Base-by-base conservation (phyloP, 2,888 invertebrate species). In the Acronicta leporina region DNA sequence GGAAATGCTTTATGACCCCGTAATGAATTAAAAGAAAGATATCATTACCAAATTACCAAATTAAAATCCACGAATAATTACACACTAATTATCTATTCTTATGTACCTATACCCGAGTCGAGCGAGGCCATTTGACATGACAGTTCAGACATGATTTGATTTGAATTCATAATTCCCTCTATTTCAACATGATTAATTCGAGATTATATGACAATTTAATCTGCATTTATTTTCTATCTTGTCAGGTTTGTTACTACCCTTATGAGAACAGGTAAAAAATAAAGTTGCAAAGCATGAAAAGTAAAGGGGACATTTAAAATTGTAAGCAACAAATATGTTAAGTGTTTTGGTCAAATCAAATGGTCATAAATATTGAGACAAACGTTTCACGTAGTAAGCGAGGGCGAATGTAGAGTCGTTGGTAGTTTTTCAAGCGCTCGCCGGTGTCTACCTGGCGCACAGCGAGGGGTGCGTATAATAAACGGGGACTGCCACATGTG, bases 401-500 rank as follows among this genome's bases (percentile, higher is more conserved):
- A 48, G 45, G 33, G 53, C 43, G 42, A 59, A 61, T 44, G 68
- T 47, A 62, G 57, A 63, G 60, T 51, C 68, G 67, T 55, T 50
- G 61, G 41, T 69, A 71, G 78, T 81, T 83, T 84, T 75, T 79
- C 58, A 65, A 75, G 45, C 51, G 51, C 59, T 67, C 69, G 57
- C 60, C 65, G 64, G 69, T 54, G 77, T 78, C 80, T 88, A 87
- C 87, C 87, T 88, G 88, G 81, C 79, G 50, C 83, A 58, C 86
- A 82, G 84, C 82, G 85, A 85, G 88, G 88, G 88, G 84, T 82
- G 65, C 66, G 70, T 56, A 75, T 75, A 77, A 73, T 82, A 82
- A 80, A 82, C 80, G 75, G 68, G 70, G 73, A 79, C 70, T 75
- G 78, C 84, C 83, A 84, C 84, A 87, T 87, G 85, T 84, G 80